Conservation (phyloP, 2,888 invertebrate genomes). For the Platycnemis pennipes region DNA sequence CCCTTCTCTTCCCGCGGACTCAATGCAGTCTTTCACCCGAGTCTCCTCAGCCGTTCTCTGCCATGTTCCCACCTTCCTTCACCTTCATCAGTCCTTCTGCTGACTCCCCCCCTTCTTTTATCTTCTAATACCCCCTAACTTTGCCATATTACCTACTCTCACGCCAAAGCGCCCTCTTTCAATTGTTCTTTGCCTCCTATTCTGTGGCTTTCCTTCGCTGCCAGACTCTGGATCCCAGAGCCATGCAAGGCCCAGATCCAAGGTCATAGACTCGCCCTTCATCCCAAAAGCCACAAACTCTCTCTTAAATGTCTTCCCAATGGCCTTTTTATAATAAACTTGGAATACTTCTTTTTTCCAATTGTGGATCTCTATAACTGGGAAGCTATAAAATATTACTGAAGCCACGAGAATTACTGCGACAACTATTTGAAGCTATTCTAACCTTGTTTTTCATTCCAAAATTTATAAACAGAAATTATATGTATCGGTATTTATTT, state of each 20-base stretch:
- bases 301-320: too few species aligned
- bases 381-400: too few species aligned
- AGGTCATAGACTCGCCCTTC: not conserved
- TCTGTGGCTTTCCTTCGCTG: not conserved
- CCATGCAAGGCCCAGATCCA: too few species aligned
- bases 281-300: not conserved
- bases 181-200: not conserved
- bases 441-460: too few species aligned
- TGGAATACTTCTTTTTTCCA: too few species aligned
- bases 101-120: not conserved
- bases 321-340: too few species aligned
- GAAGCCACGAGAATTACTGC: too few species aligned
- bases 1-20: not conserved
- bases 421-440: too few species aligned
- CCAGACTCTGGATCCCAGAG: not conserved
- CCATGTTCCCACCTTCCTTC: not conserved
- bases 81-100: too few species aligned
- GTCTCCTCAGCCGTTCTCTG: not conserved
- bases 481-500: too few species aligned
- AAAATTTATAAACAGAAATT: too few species aligned
- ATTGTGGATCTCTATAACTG: too few species aligned
- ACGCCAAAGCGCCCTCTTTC: not conserved
- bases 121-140: not conserved
- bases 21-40: not conserved
- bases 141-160: not conserved